Evolutionary conservation across 2,888 invertebrate species (phyloP).

Genomic region (Pheosia tremula): DNA sequence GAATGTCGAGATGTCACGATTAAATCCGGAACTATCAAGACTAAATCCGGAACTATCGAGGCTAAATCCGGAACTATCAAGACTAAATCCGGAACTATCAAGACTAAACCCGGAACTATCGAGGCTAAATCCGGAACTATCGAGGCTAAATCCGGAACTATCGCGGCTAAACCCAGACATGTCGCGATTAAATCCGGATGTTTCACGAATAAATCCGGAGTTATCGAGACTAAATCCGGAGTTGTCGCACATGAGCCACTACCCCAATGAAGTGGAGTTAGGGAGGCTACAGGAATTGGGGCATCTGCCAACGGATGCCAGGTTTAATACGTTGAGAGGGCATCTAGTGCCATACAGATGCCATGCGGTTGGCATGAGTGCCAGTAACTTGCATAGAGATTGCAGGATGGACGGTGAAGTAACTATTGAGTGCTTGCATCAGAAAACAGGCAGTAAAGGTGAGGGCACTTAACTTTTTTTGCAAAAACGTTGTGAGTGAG

Average conservation of each 20-base stretch:
- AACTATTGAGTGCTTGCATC: conserved; percentile 70
- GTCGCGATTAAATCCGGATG: conserved; percentile 31
- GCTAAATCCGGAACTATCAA: conserved; percentile 45
- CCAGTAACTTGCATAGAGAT: conserved; percentile 68
- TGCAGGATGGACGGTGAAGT: conserved; percentile 64
- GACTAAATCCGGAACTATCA: conserved; percentile 22
- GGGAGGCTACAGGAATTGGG: conserved; percentile 38
- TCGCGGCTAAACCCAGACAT: conserved; percentile 46
- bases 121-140: conserved; percentile 40
- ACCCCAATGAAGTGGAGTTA: conserved; percentile 46
- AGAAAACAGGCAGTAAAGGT: conserved; percentile 75
- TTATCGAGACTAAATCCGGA: conserved; percentile 44
- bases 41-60: conserved; percentile 15
- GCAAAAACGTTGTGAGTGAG: too few species aligned
- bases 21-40: conserved; percentile 46
- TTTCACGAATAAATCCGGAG: conserved; percentile 37
- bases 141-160: conserved; percentile 40
- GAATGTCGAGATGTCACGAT: conserved; percentile 43
- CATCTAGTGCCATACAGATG: conserved; percentile 76
- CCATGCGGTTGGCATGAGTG: conserved; percentile 67
- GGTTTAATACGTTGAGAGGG: conserved; percentile 73
- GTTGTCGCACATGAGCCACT: conserved; percentile 50
- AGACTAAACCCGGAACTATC: conserved; percentile 44
- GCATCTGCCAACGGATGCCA: conserved; percentile 41
- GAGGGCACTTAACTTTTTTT: conserved; percentile 6